Conservation (phyloP, 2,888 invertebrate genomes). For the Herminia tarsipennalis region DNA sequence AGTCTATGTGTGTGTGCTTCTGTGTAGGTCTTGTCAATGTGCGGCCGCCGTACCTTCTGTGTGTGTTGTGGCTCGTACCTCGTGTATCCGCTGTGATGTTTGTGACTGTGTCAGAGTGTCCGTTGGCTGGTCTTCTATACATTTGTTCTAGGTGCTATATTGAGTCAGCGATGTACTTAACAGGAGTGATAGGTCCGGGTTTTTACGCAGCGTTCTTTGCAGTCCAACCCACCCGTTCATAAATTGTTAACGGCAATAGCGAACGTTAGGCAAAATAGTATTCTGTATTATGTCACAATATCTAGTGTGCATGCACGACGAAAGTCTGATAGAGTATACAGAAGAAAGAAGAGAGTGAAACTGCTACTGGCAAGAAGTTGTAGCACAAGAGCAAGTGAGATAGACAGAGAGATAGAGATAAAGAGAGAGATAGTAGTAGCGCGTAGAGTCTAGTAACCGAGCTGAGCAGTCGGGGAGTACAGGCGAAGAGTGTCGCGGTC, state of each 20-base stretch:
- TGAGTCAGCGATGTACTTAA: slow-evolving; percentile 63
- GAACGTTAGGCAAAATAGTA: slow-evolving; percentile 79
- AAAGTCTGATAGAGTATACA: slow-evolving; percentile 80
- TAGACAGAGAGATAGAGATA: slow-evolving; percentile 81
- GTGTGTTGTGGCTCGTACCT: slow-evolving; percentile 73
- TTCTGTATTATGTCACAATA: slow-evolving; percentile 82
- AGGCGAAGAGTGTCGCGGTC: slow-evolving; percentile 75
- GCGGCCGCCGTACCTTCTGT: slow-evolving; percentile 64
- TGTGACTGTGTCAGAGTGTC: slow-evolving; percentile 77
- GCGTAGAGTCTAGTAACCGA: slow-evolving; percentile 77
- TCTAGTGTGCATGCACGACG: slow-evolving; percentile 86
- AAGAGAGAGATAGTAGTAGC: slow-evolving; percentile 78
- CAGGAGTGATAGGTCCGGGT: slow-evolving; percentile 64
- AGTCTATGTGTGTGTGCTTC: slow-evolving; percentile 79
- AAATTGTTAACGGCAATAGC: slow-evolving; percentile 75
- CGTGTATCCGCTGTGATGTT: slow-evolving; percentile 81
- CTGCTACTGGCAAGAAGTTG: slow-evolving; percentile 81
- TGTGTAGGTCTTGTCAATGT: slow-evolving; percentile 66
- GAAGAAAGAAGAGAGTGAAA: slow-evolving; percentile 82
- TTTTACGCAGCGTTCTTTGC: slow-evolving; percentile 73
- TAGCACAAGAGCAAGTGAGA: slow-evolving; percentile 82
- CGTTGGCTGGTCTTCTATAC: slow-evolving; percentile 66
- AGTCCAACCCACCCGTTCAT: slow-evolving; percentile 67
- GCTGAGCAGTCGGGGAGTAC: slow-evolving; percentile 77
- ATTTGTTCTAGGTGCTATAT: slow-evolving; percentile 67